A percentile compares a stretch with the other conserved stretches of the same genome.
These are phyloP conservation scores for Aphelinus atriplicis DNA, from an alignment of 1,140 invertebrate genomes.

Conservation along the genomic window DNA sequence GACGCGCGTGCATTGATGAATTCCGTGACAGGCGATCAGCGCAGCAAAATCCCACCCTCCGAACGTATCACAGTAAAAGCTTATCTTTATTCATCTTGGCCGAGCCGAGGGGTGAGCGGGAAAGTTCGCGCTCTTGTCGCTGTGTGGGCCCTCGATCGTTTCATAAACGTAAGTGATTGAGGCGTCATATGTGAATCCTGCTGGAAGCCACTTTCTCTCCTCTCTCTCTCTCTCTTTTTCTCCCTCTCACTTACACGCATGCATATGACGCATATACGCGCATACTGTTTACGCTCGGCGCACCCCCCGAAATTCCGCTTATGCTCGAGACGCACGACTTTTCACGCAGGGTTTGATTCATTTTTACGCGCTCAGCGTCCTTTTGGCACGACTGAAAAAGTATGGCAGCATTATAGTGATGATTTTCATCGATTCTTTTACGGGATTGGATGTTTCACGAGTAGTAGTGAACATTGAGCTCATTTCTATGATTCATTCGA, in stretches of 20 bases:
- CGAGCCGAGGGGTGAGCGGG: constrained; percentile 18
- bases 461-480: background rate
- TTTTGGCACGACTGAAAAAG: no score
- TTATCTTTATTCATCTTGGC: constrained; percentile 43
- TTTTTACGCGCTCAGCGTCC: background rate
- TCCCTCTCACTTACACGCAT: background rate
- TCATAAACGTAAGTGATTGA: constrained; percentile 58
- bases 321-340: constrained; percentile 20
- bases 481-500: no score
- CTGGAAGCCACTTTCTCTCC: constrained; percentile 46
- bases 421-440: no score
- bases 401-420: no score
- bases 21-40: constrained; percentile 16
- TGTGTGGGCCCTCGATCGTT: constrained; percentile 34
- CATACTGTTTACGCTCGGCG: constrained; percentile 38
- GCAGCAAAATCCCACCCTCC: background rate
- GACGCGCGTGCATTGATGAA: constrained; percentile 32
- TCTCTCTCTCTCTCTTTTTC: constrained; percentile 4
- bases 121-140: constrained; percentile 10
- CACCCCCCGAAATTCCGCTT: background rate
- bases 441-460: background rate
- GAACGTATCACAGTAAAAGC: constrained; percentile 38
- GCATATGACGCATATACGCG: constrained; percentile 58
- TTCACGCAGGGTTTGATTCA: background rate
- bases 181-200: constrained; percentile 61